Evolutionary conservation across 2,797 vertebrate species (phyloP).

Genomic region (Peromyscus attwateri): DNA sequence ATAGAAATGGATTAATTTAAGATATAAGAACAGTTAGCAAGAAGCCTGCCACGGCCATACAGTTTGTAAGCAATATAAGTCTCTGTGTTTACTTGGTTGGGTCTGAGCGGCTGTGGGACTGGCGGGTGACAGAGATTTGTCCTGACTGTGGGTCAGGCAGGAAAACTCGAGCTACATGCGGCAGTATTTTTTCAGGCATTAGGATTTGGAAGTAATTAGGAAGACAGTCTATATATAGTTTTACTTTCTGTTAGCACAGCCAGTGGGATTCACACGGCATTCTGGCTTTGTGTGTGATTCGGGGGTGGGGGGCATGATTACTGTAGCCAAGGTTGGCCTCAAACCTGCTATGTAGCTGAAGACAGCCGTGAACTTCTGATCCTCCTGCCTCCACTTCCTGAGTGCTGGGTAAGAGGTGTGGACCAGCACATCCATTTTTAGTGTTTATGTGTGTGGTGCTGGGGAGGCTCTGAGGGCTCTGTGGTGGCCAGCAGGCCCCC

Average conservation of each 20-base stretch:
- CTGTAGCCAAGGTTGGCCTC: not conserved
- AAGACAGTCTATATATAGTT: constrained; percentile 32
- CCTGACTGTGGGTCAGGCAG: no score
- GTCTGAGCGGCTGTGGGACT: no score
- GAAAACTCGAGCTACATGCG: not conserved
- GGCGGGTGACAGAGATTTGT: no score
- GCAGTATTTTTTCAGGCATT: constrained; percentile 32
- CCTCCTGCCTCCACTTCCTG: not conserved
- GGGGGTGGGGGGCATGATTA: no score
- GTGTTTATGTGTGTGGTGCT: not conserved
- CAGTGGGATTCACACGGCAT: not conserved
- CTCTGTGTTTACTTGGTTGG: no score
- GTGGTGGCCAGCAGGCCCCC: not conserved
- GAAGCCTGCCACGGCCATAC: no score
- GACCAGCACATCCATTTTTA: not conserved
- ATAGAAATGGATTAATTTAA: no score
- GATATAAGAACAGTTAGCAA: no score
- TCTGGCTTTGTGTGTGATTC: not conserved
- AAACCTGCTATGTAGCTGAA: not conserved
- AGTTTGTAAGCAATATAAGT: no score
- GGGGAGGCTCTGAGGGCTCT: not conserved
- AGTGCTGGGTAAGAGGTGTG: not conserved
- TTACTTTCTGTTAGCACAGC: constrained; percentile 5
- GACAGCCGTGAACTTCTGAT: not conserved
- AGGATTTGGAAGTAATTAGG: constrained; percentile 52